A percentile compares a stretch with the other conserved stretches of the same genome.
phyloP scores from a whole-genome alignment of 1,140 invertebrate species.

The Oryctes rhinoceros region DNA sequence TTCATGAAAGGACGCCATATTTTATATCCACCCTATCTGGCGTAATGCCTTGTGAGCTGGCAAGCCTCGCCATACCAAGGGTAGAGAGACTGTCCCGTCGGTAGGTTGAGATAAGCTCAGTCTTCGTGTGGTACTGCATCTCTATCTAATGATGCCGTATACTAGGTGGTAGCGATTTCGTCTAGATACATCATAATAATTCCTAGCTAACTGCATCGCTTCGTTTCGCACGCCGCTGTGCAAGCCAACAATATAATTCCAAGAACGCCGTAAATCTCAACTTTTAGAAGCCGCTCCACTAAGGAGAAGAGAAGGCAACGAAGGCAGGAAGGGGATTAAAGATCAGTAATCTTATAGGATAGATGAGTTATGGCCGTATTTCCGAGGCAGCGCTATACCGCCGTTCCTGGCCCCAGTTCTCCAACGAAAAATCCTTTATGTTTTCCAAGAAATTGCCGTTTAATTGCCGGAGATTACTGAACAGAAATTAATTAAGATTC shows the following conservation, averaged over 20 bases:
- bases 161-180: conserved; percentile 58
- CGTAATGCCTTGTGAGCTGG: conserved; percentile 55
- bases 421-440: conserved; percentile 60
- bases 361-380: conserved; percentile 70
- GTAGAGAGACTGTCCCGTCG: conserved; percentile 47
- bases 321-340: conserved; percentile 70
- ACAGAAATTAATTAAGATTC: conserved; percentile 61
- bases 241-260: conserved; percentile 70
- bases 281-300: conserved; percentile 68
- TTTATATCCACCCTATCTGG: conserved; percentile 68
- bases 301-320: conserved; percentile 53
- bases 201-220: conserved; percentile 62
- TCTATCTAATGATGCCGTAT: conserved; percentile 50
- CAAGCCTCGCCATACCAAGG: conserved; percentile 40
- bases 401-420: conserved; percentile 54
- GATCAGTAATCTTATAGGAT: conserved; percentile 76
- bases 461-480: conserved; percentile 59
- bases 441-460: conserved; percentile 60
- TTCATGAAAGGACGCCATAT: conserved; percentile 76
- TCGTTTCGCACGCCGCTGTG: conserved; percentile 59
- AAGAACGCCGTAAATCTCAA: conserved; percentile 73
- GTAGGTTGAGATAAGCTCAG: conserved; percentile 53
- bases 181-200: conserved; percentile 67
- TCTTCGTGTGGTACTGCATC: conserved; percentile 42
- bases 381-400: conserved; percentile 43